Percentiles rank a stretch among this genome's conserved stretches.
phyloP scores from a whole-genome alignment of 1,140 invertebrate species.

The Cyrtorhinus lividipennis region DNA sequence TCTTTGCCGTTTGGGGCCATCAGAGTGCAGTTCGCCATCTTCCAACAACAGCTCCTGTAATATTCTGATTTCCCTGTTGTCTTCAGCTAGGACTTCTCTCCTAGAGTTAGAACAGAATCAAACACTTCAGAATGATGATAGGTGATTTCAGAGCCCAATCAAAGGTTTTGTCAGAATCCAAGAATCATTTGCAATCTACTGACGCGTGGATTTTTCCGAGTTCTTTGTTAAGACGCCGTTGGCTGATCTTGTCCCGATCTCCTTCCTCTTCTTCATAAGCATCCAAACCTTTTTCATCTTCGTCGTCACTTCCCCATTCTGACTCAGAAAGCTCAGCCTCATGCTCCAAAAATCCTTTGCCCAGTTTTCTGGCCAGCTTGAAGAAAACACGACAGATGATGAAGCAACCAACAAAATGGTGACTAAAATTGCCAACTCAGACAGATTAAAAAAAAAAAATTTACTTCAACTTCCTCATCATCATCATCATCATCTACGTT shows the following conservation, averaged over 20 bases:
- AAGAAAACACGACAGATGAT: constrained; percentile 16
- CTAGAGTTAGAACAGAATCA: constrained; percentile 32
- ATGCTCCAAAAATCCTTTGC: constrained; percentile 56
- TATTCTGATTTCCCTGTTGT: constrained; percentile 58
- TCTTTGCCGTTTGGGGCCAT: constrained; percentile 50
- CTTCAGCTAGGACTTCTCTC: constrained; percentile 61
- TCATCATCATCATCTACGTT: constrained; percentile 28
- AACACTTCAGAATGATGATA: no score
- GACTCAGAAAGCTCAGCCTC: constrained; percentile 78
- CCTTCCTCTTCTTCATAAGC: constrained; percentile 57
- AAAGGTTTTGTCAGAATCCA: no score
- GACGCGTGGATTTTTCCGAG: constrained; percentile 55
- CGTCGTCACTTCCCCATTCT: constrained; percentile 60
- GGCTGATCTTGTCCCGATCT: constrained; percentile 59
- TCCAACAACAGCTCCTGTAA: constrained; percentile 70
- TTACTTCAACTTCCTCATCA: constrained; percentile 35
- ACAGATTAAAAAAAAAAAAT: no score
- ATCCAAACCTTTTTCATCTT: constrained; percentile 58
- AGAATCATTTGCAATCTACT: no score
- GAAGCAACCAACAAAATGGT: no score
- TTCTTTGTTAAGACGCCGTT: constrained; percentile 44
- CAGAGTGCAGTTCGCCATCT: constrained; percentile 67
- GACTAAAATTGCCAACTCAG: no score
- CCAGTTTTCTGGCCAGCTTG: not conserved
- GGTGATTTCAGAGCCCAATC: no score